Evolutionary conservation across 2,797 vertebrate genomes (phyloP).

Genomic region (Aldrovandia affinis): DNA sequence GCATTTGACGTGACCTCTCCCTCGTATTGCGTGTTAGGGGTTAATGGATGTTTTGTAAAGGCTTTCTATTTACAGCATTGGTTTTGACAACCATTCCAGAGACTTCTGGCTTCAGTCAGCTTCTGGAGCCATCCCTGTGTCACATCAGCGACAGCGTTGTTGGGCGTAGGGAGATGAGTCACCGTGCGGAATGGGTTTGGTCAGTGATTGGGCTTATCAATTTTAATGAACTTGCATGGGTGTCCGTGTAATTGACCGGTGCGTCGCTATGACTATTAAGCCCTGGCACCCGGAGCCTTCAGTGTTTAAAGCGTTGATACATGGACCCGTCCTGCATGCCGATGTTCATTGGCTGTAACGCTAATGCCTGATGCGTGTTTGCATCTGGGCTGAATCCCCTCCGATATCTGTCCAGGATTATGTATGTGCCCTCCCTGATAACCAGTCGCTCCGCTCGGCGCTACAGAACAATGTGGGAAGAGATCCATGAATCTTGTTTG

Average conservation of each 20-base stretch:
- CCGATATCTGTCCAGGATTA: conserved; percentile 3
- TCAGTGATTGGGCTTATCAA: background rate
- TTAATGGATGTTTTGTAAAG: conserved; percentile 14
- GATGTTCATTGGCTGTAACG: background rate
- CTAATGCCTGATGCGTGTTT: background rate
- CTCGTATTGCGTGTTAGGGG: background rate
- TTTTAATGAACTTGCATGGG: background rate
- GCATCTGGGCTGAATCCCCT: background rate
- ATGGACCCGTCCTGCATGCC: background rate
- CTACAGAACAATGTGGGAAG: conserved; percentile 7
- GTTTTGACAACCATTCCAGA: background rate
- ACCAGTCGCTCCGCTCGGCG: background rate
- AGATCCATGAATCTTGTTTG: conserved; percentile 19
- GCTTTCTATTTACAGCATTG: background rate
- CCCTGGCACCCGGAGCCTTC: background rate
- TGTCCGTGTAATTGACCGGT: background rate
- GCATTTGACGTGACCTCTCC: background rate
- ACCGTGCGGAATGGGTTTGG: background rate
- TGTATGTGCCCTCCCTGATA: background rate
- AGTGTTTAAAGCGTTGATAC: background rate
- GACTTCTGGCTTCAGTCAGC: background rate
- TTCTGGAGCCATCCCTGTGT: background rate
- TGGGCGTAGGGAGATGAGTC: background rate
- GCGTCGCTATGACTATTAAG: background rate
- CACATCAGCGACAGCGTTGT: background rate